Evolutionary conservation across 1,140 invertebrate genomes (phyloP), one percentile per base, ranked within the genome.

Genomic region (Drosophila athabasca): DNA sequence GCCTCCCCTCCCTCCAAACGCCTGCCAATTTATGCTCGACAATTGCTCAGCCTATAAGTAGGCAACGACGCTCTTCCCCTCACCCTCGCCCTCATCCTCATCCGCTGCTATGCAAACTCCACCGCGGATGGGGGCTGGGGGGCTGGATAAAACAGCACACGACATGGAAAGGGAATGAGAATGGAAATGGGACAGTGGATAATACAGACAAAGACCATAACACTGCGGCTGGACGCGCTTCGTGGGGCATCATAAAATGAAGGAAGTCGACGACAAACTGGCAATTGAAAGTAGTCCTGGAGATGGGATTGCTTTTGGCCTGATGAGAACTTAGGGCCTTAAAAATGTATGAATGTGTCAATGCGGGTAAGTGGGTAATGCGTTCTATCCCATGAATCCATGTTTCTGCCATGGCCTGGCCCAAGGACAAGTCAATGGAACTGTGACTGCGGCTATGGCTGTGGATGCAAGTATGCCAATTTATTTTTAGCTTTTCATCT

Each of bases 401-500:
- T 39, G 35, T 39, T 39, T 39, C 39, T 29, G 35, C 44, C 13
- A 35, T 41, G 31, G 15, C 31, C 52, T 8, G 19, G 50, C 39
- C 70, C 60, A 65, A 66, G 50, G 24, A 41, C 53, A 51, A 60
- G 55, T 44, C 73, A 66, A 54, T 69, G 55, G 35, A 39, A 39
- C 35, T 39, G 35, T 39, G 35, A 39, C 35, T 39, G 35, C 4
- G 35, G 13, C 35, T 35, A 0, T 5, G 11, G 9, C 35, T 39
- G 35, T 39, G 9, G 62, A 58, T 66, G 46, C 68, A 79, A 81
- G 76, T 78, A 78, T 87, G 79, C 82, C 62, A 88, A 64, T 77
- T 69, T 79, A 72, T 83, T 76, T 83, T 76, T 87, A 82, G 75
- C 80, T 55, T 62, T 51, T 71, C 78, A 81, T 59, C 64, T 49